Conservation (phyloP, 2,113 vertebrate species). For the Dipodomys stephensi region DNA sequence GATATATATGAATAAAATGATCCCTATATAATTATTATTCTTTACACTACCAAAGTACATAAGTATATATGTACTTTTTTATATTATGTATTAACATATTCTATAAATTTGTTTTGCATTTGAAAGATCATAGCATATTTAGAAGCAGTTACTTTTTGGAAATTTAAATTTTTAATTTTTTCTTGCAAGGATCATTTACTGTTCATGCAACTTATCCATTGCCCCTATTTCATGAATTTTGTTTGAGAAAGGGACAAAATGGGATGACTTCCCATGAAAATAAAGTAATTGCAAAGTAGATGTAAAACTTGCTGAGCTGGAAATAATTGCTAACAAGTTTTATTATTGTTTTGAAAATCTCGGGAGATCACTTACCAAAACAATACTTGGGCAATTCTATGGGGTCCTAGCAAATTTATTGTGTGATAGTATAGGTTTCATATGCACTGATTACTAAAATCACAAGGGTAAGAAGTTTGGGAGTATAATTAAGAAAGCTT, state of each 20-base stretch:
- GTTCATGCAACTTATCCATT: not conserved
- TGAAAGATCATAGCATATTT: not conserved
- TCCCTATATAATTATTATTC: not conserved
- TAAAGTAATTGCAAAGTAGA: slow-evolving; percentile 45
- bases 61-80: too few relatives aligned
- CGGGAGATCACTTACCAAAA: not conserved
- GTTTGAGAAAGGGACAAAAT: not conserved
- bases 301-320: not conserved
- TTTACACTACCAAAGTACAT: not conserved
- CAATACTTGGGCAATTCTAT: not conserved
- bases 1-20: not conserved
- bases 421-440: not conserved
- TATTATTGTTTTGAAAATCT: not conserved
- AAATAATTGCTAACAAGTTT: slow-evolving; percentile 38
- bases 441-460: too few relatives aligned
- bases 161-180: not conserved
- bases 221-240: not conserved
- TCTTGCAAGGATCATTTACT: not conserved
- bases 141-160: not conserved
- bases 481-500: not conserved
- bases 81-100: too few relatives aligned
- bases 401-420: not conserved
- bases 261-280: not conserved
- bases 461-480: not conserved
- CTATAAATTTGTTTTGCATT: not conserved